Conservation (phyloP, 2,888 invertebrate genomes). For the Julus scandinavius region DNA sequence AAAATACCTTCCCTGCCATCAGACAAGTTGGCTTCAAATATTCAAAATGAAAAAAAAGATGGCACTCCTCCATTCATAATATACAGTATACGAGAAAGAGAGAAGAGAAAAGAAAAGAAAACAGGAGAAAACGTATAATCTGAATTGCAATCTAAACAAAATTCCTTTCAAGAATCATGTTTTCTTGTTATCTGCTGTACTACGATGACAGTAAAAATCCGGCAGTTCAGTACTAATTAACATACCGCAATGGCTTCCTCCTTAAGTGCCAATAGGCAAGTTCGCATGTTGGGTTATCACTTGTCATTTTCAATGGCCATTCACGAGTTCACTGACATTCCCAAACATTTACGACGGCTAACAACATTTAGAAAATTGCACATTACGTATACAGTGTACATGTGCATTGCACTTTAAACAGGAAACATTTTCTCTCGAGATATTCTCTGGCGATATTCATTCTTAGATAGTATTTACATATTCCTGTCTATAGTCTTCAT, state of each 20-base stretch:
- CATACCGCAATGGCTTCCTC: slow-evolving; percentile 33
- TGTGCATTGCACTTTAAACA: background rate
- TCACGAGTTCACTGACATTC: slow-evolving; percentile 31
- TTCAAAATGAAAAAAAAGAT: slow-evolving; percentile 24
- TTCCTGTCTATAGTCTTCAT: background rate
- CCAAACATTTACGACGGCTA: background rate
- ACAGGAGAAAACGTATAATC: background rate
- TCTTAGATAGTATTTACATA: no score
- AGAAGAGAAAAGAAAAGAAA: slow-evolving; percentile 1
- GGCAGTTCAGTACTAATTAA: background rate
- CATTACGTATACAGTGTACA: no score
- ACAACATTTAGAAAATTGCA: background rate
- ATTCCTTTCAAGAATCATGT: slow-evolving; percentile 33
- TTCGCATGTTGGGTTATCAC: background rate
- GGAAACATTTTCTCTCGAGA: background rate
- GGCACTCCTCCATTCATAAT: slow-evolving; percentile 25
- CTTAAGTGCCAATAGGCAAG: background rate
- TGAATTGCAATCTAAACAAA: slow-evolving; percentile 33
- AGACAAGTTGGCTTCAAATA: slow-evolving; percentile 17
- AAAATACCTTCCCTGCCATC: slow-evolving; percentile 25
- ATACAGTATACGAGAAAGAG: background rate
- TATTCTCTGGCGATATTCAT: background rate
- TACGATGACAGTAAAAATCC: slow-evolving; percentile 19
- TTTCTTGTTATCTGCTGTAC: background rate
- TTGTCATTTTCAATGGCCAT: background rate